Evolutionary conservation across 2,113 vertebrate species (phyloP), one percentile per base, ranked within the genome.

Genomic region (Bombycilla garrulus): DNA sequence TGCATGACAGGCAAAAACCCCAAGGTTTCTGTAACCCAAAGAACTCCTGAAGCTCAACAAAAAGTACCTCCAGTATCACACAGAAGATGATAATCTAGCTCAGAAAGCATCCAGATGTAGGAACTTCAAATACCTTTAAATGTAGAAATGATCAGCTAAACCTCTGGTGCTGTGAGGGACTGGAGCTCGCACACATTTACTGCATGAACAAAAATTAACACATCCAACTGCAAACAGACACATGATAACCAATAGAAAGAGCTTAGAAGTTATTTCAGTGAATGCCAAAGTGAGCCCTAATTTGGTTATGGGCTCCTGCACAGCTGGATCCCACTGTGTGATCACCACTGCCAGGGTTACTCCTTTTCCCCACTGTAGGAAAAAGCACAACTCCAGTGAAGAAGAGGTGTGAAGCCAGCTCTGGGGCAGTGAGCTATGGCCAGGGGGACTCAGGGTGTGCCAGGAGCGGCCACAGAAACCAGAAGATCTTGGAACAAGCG

Each of bases 381-480:
- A 86, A 72, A 92, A 28, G 58, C 54, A 89, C 24, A 91, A 78
- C 78, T 9, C 17, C 10, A 1, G 11, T 28, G 87, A 44, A 42
- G 53, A 23, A 56, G 26, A n/a, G 33, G 31, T 14, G 6, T 3
- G 35, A 58, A 62, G 61, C n/a, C 50, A 80, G 26, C 8, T 47
- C 45, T 42, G 76, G 60, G 45, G 42, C 76, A 95, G 38, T 2
- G 3, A 86, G 64, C 33, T 48, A 4, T 2, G 21, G 65, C 1
- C 1, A 81, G 58, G 14, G 15, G 42, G 22, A 85, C 13, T 8
- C 35, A 36, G 0, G 0, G 26, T 0, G 0, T 36, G 74, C 35
- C 74, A 71, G 16, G 36, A 74, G 57, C 1, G 11, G 45, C 42
- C 57, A 64, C 6, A 24, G 53, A 86, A 18, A 93, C 15, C 35